Conservation (phyloP, 2,113 vertebrate genomes). For the Chamaea fasciata region DNA sequence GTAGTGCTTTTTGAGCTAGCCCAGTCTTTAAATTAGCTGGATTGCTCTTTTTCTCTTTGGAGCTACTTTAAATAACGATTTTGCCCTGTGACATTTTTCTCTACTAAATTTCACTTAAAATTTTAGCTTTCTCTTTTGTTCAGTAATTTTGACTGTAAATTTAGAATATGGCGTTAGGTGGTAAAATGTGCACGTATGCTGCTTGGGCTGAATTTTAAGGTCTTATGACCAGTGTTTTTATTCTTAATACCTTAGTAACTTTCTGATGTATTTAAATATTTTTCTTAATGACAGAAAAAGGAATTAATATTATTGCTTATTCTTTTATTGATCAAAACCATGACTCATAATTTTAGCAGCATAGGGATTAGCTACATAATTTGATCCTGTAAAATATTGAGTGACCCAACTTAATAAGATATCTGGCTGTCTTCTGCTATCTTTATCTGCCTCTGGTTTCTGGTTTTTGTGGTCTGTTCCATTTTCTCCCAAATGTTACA, state of each 20-base stretch:
- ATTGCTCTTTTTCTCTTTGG: not conserved
- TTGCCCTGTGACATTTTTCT: not conserved
- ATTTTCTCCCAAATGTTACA: not conserved
- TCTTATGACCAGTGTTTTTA: not conserved
- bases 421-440: not conserved
- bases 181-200: not conserved
- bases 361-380: not conserved
- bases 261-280: not conserved
- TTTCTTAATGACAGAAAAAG: not conserved
- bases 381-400: not conserved
- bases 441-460: not conserved
- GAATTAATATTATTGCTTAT: not conserved
- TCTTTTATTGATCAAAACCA: not conserved
- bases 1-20: not conserved
- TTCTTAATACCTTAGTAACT: not conserved
- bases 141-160: not conserved
- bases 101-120: not conserved
- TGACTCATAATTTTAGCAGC: not conserved
- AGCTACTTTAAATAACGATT: slow-evolving; percentile 7
- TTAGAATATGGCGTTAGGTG: not conserved
- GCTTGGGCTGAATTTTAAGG: not conserved
- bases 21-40: not conserved
- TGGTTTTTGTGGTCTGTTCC: not conserved
- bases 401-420: not conserved
- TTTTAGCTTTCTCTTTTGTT: slow-evolving; percentile 4